Evolutionary conservation across 2,113 vertebrate genomes (phyloP), one percentile per base, ranked within the genome.

Genomic region (Clarias batrachus): DNA sequence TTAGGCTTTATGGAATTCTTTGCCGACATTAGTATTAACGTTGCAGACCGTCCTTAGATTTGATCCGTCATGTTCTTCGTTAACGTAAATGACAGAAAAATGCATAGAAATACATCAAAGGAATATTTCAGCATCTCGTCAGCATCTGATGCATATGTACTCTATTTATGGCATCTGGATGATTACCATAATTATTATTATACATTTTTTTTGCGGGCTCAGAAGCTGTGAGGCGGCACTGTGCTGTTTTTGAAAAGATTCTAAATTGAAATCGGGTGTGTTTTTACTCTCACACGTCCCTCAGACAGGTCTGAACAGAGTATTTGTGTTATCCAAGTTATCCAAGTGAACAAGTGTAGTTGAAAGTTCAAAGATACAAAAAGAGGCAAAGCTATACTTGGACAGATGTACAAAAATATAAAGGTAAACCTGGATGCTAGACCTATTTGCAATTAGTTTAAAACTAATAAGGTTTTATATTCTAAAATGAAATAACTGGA

Each of bases 1-100:
- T 25, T 87, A 78, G 77, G 63, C 56, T 82, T 41, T 7, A 6
- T 48, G 6, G 74, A 66, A 86, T 83, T 48, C 56, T 80, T 65
- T n/a, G 19, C 59, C 1, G 25, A 68, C 59, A 68, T 30, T 57
- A 48, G 57, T 27, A 60, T 57, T 78, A 30, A 30, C 8, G 21
- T 76, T 23, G 59, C 65, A 71, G 33, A 37, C 48, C 30, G 27
- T 60, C 85, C 77, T 60, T 82, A 76, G 13, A 59, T 86, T 77
- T 41, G 73, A 27, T 25, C 66, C 11, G 7, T 66, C 82, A 77
- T 77, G 77, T 60, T 85, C 82, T 27, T 77, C 16, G 54, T 16
- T 25, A 77, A 77, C 74, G 27, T 27, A 56, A 77, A 77, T 56
- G 13, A 77, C 27, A 48, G 37, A 48, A 48, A 48, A 48, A 48